phyloP scores from a whole-genome alignment of 2,113 vertebrate genomes.

The Hydrochoerus hydrochaeris region DNA sequence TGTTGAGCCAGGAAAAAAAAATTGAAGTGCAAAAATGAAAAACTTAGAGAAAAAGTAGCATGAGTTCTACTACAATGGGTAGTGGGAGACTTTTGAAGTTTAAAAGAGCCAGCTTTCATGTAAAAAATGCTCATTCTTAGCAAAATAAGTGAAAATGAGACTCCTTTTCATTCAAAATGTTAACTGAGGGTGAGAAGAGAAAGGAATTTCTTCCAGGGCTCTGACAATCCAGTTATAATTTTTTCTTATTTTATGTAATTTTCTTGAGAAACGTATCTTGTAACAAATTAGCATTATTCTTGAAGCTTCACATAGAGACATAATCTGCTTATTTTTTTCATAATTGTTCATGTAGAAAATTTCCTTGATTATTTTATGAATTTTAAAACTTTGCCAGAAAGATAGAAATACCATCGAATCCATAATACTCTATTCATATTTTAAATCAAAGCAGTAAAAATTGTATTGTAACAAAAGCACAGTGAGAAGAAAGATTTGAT shows the following conservation, averaged over 20 bases:
- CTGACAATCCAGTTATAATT: background rate
- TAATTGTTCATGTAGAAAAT: conserved; percentile 61
- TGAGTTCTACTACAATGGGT: background rate
- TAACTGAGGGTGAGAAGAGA: background rate
- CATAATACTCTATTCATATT: conserved; percentile 15
- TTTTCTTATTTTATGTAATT: conserved; percentile 41
- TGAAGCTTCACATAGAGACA: conserved; percentile 43
- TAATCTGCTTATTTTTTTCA: conserved; percentile 45
- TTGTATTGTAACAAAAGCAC: background rate
- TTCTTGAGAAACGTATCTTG: conserved; percentile 46
- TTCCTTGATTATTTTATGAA: conserved; percentile 67
- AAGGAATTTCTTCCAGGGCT: background rate
- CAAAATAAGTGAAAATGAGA: conserved; percentile 40
- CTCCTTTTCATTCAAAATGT: background rate
- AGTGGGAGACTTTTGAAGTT: background rate
- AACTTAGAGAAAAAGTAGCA: background rate
- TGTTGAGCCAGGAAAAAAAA: conserved; percentile 20
- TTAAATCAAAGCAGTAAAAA: conserved; percentile 59
- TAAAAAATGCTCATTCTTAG: background rate
- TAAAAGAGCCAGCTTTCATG: background rate
- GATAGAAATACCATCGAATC: conserved; percentile 55
- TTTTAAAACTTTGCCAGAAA: background rate
- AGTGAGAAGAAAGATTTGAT: conserved; percentile 52
- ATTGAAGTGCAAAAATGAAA: background rate
- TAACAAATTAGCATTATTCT: conserved; percentile 22